Conservation (phyloP, 2,888 invertebrate species). For the Ophraella communa region DNA sequence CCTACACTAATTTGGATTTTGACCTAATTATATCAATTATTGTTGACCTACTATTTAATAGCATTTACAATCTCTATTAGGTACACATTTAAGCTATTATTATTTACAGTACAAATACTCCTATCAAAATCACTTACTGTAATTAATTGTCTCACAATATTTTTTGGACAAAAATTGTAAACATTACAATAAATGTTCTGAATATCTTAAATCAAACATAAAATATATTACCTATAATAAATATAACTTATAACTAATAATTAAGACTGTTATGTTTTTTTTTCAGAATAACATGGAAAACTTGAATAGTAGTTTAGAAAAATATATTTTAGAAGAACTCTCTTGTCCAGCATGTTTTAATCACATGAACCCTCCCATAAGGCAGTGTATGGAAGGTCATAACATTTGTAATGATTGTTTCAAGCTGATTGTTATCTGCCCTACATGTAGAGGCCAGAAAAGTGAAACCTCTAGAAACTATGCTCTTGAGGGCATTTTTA, state of each 20-base stretch:
- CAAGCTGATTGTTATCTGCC: slow-evolving; percentile 38
- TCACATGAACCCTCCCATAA: slow-evolving; percentile 45
- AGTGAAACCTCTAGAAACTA: slow-evolving; percentile 41
- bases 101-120: no score
- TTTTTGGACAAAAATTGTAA: no score
- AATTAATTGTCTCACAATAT: no score
- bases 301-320: slow-evolving; percentile 2
- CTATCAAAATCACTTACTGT: no score
- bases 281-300: neutral
- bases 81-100: no score
- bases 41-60: no score
- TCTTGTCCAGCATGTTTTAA: slow-evolving; percentile 47
- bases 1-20: no score
- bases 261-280: neutral
- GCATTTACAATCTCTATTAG: no score
- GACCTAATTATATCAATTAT: no score
- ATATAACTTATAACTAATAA: neutral
- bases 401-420: slow-evolving; percentile 46
- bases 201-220: no score
- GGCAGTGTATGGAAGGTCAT: slow-evolving; percentile 46
- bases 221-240: no score
- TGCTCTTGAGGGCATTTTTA: slow-evolving; percentile 41
- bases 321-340: slow-evolving; percentile 23
- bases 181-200: no score
- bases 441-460: slow-evolving; percentile 43